These are phyloP conservation scores for Atractosteus spatula DNA, from an alignment of 2,113 vertebrate species.

Conservation along the genomic window DNA sequence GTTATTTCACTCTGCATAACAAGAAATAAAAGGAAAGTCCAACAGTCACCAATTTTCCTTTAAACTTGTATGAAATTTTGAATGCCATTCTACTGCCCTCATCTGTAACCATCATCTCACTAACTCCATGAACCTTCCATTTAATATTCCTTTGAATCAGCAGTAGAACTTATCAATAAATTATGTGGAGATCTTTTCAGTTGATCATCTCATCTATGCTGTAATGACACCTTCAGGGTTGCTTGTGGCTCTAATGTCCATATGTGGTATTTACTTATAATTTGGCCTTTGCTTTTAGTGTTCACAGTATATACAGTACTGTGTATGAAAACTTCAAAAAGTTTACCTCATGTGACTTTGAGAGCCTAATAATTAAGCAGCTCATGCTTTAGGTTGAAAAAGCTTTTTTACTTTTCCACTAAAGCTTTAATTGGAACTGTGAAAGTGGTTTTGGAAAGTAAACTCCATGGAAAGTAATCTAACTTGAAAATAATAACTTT, in stretches of 20 bases:
- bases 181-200: not conserved
- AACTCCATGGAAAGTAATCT: too few relatives aligned
- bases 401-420: too few relatives aligned
- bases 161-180: constrained; percentile 5
- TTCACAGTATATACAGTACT: not conserved
- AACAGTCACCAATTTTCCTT: not conserved
- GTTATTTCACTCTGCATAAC: not conserved
- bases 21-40: not conserved
- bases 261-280: not conserved
- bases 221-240: constrained; percentile 8
- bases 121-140: not conserved
- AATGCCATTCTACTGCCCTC: not conserved
- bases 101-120: not conserved
- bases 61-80: not conserved
- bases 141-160: not conserved
- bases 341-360: too few relatives aligned
- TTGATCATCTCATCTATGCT: not conserved
- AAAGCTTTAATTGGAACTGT: too few relatives aligned
- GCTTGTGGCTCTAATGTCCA: constrained; percentile 3
- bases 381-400: too few relatives aligned
- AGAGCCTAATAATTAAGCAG: too few relatives aligned
- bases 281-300: not conserved
- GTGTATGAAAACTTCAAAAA: too few relatives aligned
- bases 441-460: too few relatives aligned
- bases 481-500: too few relatives aligned